phyloP scores from a whole-genome alignment of 2,888 invertebrate genomes.

The Pyrgus malvae region DNA sequence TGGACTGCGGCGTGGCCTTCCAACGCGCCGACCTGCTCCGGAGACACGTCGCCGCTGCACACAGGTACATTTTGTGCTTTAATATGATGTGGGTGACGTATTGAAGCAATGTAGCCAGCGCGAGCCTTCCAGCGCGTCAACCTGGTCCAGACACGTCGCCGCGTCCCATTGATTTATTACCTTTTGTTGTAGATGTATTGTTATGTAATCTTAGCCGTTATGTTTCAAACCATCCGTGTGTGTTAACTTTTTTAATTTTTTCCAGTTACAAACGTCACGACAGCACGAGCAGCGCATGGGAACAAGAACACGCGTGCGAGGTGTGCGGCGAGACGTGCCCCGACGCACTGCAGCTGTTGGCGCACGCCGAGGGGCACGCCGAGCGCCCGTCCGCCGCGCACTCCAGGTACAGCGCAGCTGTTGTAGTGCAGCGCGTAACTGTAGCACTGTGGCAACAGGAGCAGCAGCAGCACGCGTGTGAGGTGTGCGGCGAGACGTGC shows the following conservation, averaged over 20 bases:
- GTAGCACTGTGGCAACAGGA: too few species aligned
- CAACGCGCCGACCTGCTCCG: slow-evolving; percentile 88
- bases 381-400: slow-evolving; percentile 78
- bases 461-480: not conserved
- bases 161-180: too few species aligned
- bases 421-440: too few species aligned
- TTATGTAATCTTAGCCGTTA: too few species aligned
- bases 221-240: too few species aligned
- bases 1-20: slow-evolving; percentile 90
- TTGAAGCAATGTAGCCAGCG: too few species aligned
- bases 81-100: not conserved
- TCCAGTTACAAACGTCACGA: slow-evolving; percentile 68
- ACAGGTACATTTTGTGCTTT: slow-evolving; percentile 52
- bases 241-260: not conserved
- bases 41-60: slow-evolving; percentile 84
- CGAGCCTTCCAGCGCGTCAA: too few species aligned
- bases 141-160: too few species aligned
- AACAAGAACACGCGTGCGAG: slow-evolving; percentile 85
- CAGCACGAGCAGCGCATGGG: slow-evolving; percentile 63
- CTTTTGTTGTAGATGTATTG: too few species aligned
- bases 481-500: not conserved
- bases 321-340: slow-evolving; percentile 90
- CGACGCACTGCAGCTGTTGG: slow-evolving; percentile 88
- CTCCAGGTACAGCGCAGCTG: slow-evolving; percentile 13
- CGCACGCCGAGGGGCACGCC: slow-evolving; percentile 90